Evolutionary conservation across 2,888 invertebrate genomes (phyloP).

Genomic region (Nephrotoma guestfalica): DNA sequence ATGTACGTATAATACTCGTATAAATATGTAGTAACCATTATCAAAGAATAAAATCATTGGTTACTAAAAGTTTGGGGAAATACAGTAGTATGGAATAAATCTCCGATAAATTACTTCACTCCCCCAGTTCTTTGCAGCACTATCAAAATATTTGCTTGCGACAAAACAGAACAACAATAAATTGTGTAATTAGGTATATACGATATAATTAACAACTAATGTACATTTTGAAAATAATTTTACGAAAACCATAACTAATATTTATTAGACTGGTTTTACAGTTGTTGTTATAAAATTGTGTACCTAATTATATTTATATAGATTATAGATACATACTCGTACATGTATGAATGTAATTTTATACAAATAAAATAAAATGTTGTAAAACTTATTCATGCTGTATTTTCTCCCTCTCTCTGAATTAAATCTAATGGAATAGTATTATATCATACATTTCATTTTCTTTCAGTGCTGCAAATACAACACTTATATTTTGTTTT

Average conservation of each 20-base stretch:
- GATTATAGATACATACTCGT: neutral
- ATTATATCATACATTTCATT: neutral
- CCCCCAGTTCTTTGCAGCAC: no score
- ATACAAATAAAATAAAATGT: neutral
- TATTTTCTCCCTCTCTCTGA: neutral
- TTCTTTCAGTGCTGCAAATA: neutral
- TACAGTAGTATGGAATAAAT: no score
- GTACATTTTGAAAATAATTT: neutral
- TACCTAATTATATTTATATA: neutral
- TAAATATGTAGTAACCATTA: no score
- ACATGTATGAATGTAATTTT: neutral
- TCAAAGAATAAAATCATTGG: no score
- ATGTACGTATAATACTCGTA: no score
- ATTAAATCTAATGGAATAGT: neutral
- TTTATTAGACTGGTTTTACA: neutral
- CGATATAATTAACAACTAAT: neutral
- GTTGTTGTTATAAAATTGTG: neutral
- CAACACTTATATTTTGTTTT: neutral
- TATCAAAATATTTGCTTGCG: no score
- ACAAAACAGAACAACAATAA: no score
- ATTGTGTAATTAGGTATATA: neutral
- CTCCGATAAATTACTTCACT: no score
- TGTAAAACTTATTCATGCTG: neutral
- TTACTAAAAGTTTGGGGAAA: no score
- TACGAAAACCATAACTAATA: neutral